Evolutionary conservation across 2,888 invertebrate genomes (phyloP), one percentile per base, ranked within the genome.

Genomic region (Eupithecia centaureata): DNA sequence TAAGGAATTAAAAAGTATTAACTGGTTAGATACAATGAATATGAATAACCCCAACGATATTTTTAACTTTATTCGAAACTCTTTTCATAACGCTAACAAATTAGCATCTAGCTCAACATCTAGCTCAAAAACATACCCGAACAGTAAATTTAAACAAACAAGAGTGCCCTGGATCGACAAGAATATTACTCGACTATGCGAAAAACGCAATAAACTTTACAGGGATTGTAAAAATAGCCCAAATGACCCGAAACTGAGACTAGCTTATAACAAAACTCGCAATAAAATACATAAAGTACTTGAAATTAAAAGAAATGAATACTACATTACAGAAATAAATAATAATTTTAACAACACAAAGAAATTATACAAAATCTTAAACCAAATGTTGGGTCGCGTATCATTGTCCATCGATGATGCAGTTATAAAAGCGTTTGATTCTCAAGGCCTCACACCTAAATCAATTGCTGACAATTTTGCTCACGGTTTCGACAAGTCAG

Each of bases 221-320:
- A 42, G 22, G 10, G 5, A 13, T 1, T 63, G 56, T 54, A 57
- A 57, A 57, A 63, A 63, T 30, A 63, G 22, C 30, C 2, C 42
- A 13, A 38, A 63, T 15, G 57, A 63, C 30, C 22, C 30, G 8
- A 57, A 63, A 57, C 22, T 63, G 30, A 63, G 13, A 30, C 42
- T 63, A 7, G n/a, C 57, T 33, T 64, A 64, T 51, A 58, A 58
- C 5, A 64, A 64, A 64, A 58, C 22, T 33, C 22, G 63, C 0
- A 64, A 64, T 42, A 58, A 64, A 58, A 32, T 51, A 47, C 58
- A 64, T 33, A 64, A 58, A 58, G 7, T 64, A 25, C 15, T 64
- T 22, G 58, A 58, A 58, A 58, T 1, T 22, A 64, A 51, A 56
- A 32, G 63, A 28, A 63, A 63, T 27, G 1, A n/a, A 18, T 56